These are phyloP conservation scores for Myioborus miniatus DNA, from an alignment of 2,797 vertebrate species.

Conservation along the genomic window DNA sequence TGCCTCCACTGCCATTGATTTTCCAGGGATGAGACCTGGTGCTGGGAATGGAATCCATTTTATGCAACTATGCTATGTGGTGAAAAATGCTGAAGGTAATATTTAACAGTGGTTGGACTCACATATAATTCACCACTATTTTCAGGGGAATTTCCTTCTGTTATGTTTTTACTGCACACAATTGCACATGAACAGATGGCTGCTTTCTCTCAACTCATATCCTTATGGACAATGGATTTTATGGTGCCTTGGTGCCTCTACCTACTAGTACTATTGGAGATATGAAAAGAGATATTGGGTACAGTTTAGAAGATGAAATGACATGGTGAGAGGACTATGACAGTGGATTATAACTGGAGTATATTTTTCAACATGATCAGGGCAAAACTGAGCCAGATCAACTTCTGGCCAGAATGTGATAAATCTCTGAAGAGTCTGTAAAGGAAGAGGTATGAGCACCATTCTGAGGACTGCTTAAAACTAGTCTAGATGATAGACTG, in stretches of 20 bases:
- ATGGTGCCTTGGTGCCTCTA: not conserved
- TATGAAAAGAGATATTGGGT: not conserved
- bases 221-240: not conserved
- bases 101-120: not conserved
- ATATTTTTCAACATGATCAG: not conserved
- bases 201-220: not conserved
- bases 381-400: not conserved
- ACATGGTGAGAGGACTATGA: not conserved
- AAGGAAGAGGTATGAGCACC: not conserved
- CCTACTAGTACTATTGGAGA: not conserved
- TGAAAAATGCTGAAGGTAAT: not conserved
- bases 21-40: not conserved
- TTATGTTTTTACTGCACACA: not conserved
- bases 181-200: not conserved
- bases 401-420: not conserved
- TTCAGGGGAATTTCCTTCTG: not conserved
- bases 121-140: not conserved
- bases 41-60: not conserved
- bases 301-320: not conserved
- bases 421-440: not conserved
- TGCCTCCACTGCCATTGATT: not conserved
- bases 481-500: not conserved
- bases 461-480: not conserved
- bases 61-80: not conserved
- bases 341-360: not conserved